Conservation (phyloP, 2,888 invertebrate genomes). For the Embidobia sp. region DNA sequence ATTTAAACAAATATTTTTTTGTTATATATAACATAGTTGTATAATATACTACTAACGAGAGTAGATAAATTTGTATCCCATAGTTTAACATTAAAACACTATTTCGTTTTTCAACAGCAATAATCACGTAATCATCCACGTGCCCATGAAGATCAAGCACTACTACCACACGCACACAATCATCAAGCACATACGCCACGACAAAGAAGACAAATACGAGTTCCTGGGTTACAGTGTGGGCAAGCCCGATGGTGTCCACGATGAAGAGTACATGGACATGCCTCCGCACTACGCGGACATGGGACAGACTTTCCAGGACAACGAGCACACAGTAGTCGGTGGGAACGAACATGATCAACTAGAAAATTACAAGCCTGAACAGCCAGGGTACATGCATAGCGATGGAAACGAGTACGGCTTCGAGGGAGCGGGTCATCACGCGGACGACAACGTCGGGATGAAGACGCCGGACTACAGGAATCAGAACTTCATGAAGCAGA, state of each 20-base stretch:
- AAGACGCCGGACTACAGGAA: too few relatives aligned
- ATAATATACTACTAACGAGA: too few relatives aligned
- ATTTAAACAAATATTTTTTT: too few relatives aligned
- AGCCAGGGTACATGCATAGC: constrained; percentile 1
- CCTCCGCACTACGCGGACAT: constrained; percentile 33
- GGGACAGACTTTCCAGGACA: constrained; percentile 38
- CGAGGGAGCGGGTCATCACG: constrained; percentile 41
- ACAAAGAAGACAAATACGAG: constrained; percentile 85
- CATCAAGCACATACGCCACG: constrained; percentile 85
- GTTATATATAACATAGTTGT: too few relatives aligned
- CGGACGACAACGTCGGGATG: constrained; percentile 35
- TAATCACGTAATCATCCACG: constrained; percentile 90
- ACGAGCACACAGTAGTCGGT: constrained; percentile 36
- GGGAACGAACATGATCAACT: too few relatives aligned
- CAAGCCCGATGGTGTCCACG: constrained; percentile 82
- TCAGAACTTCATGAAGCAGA: too few relatives aligned
- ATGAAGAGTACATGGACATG: not conserved
- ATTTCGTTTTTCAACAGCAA: too few relatives aligned
- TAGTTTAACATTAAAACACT: too few relatives aligned
- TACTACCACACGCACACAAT: constrained; percentile 86
- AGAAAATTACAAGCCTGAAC: not conserved
- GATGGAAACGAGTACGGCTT: constrained; percentile 49
- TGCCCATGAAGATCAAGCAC: constrained; percentile 89
- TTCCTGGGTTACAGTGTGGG: constrained; percentile 87
- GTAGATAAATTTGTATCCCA: too few relatives aligned